Evolutionary conservation across 2,113 vertebrate species (phyloP).

Genomic region (Sylvilagus bachmani): DNA sequence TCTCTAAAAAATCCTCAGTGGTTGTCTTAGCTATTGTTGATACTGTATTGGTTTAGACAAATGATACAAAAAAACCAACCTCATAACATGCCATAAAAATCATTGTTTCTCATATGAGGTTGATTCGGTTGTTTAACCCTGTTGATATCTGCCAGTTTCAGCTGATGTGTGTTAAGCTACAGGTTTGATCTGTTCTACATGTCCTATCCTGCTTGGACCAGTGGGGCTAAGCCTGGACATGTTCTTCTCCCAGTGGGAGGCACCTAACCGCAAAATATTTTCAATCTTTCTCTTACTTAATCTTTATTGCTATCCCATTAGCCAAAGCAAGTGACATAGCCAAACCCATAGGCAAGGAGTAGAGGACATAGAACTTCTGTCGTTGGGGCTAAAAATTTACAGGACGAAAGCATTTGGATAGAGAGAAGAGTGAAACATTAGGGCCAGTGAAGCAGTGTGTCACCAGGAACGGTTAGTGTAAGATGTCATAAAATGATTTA

Average conservation of each 20-base stretch:
- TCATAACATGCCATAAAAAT: background rate
- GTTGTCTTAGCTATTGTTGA: background rate
- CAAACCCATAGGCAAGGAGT: background rate
- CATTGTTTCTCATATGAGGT: background rate
- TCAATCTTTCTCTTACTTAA: background rate
- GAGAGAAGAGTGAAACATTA: conserved; percentile 3
- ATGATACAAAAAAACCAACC: background rate
- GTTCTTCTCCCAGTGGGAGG: background rate
- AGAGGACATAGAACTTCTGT: background rate
- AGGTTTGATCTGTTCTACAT: background rate
- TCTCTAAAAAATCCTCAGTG: background rate
- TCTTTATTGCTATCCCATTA: background rate
- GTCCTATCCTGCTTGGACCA: background rate
- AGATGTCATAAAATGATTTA: background rate
- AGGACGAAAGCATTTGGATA: background rate
- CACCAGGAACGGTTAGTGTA: background rate
- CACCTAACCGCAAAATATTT: background rate
- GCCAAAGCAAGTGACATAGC: background rate
- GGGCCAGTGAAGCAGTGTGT: background rate
- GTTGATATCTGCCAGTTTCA: background rate
- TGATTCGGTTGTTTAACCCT: background rate
- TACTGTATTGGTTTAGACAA: background rate
- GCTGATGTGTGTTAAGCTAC: background rate
- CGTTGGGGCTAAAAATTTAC: background rate
- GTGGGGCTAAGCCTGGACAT: background rate